Conservation (phyloP, 2,888 invertebrate genomes). For the Nowickia ferox region DNA sequence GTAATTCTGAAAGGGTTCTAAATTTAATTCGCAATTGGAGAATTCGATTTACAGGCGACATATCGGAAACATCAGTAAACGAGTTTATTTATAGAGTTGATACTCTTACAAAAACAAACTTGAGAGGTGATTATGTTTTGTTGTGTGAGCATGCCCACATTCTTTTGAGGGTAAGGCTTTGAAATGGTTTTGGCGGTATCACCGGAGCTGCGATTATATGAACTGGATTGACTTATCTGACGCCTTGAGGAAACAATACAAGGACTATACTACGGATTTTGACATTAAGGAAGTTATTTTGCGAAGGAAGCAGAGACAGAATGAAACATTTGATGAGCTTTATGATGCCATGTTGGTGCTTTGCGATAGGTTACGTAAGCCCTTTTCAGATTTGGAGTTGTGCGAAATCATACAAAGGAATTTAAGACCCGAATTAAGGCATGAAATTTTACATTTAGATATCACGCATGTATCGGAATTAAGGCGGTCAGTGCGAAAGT, state of each 20-base stretch:
- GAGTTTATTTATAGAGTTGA: conserved; percentile 22
- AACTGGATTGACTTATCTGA: too few species aligned
- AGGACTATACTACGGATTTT: too few species aligned
- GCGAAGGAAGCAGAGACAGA: conserved; percentile 2
- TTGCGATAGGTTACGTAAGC: neutral
- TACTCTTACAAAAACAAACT: neutral
- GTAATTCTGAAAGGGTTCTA: neutral
- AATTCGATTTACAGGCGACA: neutral
- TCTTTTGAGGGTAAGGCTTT: too few species aligned
- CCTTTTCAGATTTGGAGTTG: neutral
- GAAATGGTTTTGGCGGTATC: neutral
- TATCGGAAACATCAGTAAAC: neutral
- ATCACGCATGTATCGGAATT: neutral
- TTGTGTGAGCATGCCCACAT: too few species aligned
- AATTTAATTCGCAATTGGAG: conserved; percentile 6
- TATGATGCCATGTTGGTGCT: neutral
- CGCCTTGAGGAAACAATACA: too few species aligned
- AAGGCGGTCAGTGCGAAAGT: neutral
- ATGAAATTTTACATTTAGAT: neutral
- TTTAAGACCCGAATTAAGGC: neutral
- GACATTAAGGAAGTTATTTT: neutral
- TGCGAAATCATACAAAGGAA: neutral
- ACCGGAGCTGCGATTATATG: too few species aligned
- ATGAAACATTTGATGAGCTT: neutral
- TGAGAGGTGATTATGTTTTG: neutral